Conservation (phyloP, 2,888 invertebrate genomes). For the Tridacna crocea region DNA sequence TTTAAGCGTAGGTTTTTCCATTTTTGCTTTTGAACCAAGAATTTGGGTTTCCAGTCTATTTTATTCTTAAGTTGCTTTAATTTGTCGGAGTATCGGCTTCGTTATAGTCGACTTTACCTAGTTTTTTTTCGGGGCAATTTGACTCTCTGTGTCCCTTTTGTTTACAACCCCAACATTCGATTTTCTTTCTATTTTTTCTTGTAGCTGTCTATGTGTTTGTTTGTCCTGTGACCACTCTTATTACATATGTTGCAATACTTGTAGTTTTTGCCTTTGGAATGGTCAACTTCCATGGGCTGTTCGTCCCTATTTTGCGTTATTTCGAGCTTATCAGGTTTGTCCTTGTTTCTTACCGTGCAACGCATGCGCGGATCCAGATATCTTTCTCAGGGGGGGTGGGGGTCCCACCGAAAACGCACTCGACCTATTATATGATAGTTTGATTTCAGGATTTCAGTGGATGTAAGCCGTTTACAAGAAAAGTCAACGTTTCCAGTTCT, state of each 20-base stretch:
- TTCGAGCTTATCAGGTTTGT: not conserved
- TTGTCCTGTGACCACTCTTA: slow-evolving; percentile 3
- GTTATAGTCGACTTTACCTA: too few species aligned
- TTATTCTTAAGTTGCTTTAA: slow-evolving; percentile 6
- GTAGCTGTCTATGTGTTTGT: slow-evolving; percentile 6
- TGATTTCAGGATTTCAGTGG: too few species aligned
- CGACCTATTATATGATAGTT: too few species aligned
- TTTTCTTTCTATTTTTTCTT: not conserved
- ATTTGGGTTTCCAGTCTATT: slow-evolving; percentile 27
- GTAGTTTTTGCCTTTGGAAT: not conserved
- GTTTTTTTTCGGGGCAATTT: too few species aligned
- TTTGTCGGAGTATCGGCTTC: too few species aligned
- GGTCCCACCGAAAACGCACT: too few species aligned
- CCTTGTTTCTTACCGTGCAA: slow-evolving; percentile 21
- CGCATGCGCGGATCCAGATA: too few species aligned
- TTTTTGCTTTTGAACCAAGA: slow-evolving; percentile 1
- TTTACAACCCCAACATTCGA: too few species aligned
- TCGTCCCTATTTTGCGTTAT: slow-evolving; percentile 1
- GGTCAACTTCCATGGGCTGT: slow-evolving; percentile 12
- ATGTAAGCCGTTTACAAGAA: too few species aligned
- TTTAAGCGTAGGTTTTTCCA: slow-evolving; percentile 16
- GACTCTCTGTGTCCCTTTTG: too few species aligned
- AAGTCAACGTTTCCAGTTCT: too few species aligned
- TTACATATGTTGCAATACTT: not conserved
- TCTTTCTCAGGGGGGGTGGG: too few species aligned